Evolutionary conservation across 2,888 invertebrate species (phyloP).

Genomic region (Hetaerina titia): DNA sequence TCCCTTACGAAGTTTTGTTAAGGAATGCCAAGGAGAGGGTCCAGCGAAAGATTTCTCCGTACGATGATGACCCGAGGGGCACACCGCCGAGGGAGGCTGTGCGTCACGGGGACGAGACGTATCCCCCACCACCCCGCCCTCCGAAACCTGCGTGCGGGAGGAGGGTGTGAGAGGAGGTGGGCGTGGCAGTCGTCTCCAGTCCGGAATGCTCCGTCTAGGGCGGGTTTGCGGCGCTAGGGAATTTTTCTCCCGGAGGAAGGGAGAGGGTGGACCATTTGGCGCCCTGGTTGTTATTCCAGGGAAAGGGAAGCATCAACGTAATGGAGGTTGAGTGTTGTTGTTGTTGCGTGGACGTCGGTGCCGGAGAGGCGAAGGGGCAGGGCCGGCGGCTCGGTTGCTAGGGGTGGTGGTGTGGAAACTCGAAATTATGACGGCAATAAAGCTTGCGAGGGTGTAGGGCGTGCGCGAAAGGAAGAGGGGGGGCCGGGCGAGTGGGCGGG

Average conservation of each 20-base stretch:
- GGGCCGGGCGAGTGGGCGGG: background rate
- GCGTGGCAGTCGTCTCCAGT: background rate
- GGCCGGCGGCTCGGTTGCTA: background rate
- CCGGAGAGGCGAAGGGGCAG: background rate
- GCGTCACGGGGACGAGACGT: no score
- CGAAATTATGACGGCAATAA: conserved; percentile 64
- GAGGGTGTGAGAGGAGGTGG: background rate
- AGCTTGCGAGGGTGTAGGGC: background rate
- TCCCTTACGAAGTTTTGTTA: no score
- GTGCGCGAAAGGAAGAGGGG: background rate
- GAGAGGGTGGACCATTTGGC: background rate
- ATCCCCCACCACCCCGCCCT: no score
- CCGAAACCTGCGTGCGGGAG: background rate
- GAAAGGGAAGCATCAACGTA: conserved; percentile 38
- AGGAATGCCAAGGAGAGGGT: no score
- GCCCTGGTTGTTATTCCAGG: conserved; percentile 1
- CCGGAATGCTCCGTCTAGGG: background rate
- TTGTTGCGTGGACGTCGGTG: background rate
- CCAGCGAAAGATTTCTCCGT: no score
- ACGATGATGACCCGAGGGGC: background rate
- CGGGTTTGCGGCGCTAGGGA: background rate
- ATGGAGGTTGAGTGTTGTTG: conserved; percentile 48
- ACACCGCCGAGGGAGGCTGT: no score
- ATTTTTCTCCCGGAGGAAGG: background rate
- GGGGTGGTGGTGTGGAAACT: conserved; percentile 23